Evolutionary conservation across 2,113 vertebrate genomes (phyloP), one percentile per base, ranked within the genome.

Genomic region (Amphilophus citrinellus): DNA sequence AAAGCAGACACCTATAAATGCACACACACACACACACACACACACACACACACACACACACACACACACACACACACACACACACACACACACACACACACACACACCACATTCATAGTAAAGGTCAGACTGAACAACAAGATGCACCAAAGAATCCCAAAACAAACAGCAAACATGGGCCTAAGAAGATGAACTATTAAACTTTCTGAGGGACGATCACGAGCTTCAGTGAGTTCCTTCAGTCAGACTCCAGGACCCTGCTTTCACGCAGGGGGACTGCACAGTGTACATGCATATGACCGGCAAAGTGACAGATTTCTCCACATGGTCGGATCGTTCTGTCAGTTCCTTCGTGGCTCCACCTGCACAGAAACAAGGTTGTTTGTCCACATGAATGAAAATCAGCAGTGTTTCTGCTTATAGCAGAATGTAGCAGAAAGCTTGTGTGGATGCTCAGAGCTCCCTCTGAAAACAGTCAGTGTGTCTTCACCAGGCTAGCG

Each of bases 291-390:
- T 27, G 24, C 24, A 27, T 30, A 22, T 11, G 22, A 30, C 30
- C 3, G 3, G 30, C 30, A 30, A 30, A 30, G 30, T 30, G 30
- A 68, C 42, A 27, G 42, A 7, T 68, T 68, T 0, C 0, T 5
- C n/a, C 47, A 27, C 47, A 3, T 68, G 7, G 6, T 42, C 0
- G 0, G 22, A 4, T 47, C 3, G 0, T 47, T 68, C 0, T 15
- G 0, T 47, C 22, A 18, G 2, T 27, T 27, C 8, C 47, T 68
- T 68, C 18, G 22, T 68, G 65, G 5, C 42, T 47, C 39, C 42
- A 47, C 42, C 0, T 68, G 15, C 22, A 68, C 22, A 1, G 4
- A 0, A 17, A 44, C 15, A 66, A 24, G 17, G 11, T 7, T 0
- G 9, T 61, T 24, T 24, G 2, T 17, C n/a, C 63, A 1, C 10